These are phyloP conservation scores for Morone saxatilis DNA, from an alignment of 2,113 vertebrate species.

Conservation along the genomic window DNA sequence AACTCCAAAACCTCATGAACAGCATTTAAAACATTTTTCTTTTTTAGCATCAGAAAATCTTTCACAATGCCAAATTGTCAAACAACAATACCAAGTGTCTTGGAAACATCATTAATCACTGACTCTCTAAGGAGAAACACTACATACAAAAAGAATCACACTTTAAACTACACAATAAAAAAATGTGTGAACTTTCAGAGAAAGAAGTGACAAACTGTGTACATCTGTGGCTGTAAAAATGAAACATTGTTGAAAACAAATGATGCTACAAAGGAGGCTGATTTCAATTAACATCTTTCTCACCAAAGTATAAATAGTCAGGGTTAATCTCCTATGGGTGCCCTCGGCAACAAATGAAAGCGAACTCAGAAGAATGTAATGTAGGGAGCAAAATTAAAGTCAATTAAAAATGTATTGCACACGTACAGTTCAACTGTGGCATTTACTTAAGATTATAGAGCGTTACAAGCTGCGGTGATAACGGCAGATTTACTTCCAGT, in stretches of 20 bases:
- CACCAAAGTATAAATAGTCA: conserved; percentile 30
- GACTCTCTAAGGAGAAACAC: neutral
- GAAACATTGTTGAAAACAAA: conserved; percentile 20
- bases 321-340: neutral
- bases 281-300: conserved; percentile 43
- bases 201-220: neutral
- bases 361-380: neutral
- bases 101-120: neutral
- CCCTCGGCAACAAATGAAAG: conserved; percentile 15
- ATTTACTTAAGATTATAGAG: conserved; percentile 29
- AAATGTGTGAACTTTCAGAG: conserved; percentile 1
- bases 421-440: neutral
- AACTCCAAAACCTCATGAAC: neutral
- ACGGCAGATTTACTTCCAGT: conserved; percentile 26
- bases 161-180: neutral
- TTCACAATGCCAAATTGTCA: neutral
- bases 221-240: neutral
- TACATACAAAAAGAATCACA: neutral
- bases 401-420: conserved; percentile 16
- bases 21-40: neutral
- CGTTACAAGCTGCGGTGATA: neutral
- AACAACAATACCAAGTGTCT: neutral
- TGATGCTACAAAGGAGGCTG: conserved; percentile 3
- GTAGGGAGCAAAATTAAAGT: neutral
- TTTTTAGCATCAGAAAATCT: neutral